Evolutionary conservation across 2,797 vertebrate genomes (phyloP), one percentile per base, ranked within the genome.

Genomic region (Clarias platycephalus): DNA sequence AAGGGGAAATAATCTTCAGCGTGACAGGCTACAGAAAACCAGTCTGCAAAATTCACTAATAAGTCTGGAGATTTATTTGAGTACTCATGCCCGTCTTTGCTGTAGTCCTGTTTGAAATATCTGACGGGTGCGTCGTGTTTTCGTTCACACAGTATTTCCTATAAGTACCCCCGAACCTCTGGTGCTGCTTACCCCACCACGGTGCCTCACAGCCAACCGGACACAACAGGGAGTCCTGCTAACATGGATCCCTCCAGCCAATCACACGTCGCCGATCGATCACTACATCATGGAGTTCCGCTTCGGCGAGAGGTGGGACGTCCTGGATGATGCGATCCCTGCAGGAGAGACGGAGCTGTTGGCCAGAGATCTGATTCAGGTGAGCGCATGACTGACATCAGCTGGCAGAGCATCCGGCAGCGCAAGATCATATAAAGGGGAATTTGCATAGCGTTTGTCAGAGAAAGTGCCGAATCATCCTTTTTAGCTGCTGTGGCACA

Each of bases 201-300:
- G 95, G 90, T 95, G 94, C 90, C 96, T 99, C 93, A 95, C 91
- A 53, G 97, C 97, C 93, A 97, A 97, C 88, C 96, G 96, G 94
- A 98, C 96, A 5, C 90, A 92, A 80, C 94, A 95, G 6, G 98
- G 97, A 89, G 94, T 99, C 58, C 93, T 98, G 89, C 94, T 99
- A 89, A 94, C 92, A 72, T 99, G 97, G 97, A 95, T 96, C 7
- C 96, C 96, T 37, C 97, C 98, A 0, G 95, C 94, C 86, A 95
- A 95, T 89, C 91, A 95, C 92, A 96, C 97, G 4, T 92, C 95
- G 91, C 95, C 93, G 10, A 93, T 96, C 89, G 95, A 96, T 74
- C 96, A 96, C 82, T 97, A 97, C 49, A 89, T 96, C 37, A 94
- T 99, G 93, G 97, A 99, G 90, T 97, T 97, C 64, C 95, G 97